Evolutionary conservation across 2,113 vertebrate genomes (phyloP).

Genomic region (Sciurus niger): DNA sequence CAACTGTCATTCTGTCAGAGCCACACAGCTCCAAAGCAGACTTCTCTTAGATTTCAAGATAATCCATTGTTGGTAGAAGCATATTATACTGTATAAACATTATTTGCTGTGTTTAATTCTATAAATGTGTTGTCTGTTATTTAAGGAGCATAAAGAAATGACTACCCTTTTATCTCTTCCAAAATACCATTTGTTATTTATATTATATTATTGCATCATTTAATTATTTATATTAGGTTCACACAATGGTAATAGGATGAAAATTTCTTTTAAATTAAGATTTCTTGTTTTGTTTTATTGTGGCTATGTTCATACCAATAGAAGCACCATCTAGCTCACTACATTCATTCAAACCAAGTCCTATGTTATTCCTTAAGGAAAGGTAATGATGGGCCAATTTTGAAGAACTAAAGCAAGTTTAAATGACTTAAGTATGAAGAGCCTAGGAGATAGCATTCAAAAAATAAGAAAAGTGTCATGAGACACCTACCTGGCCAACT

Average conservation of each 20-base stretch:
- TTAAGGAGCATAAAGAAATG: constrained; percentile 19
- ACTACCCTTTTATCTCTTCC: neutral
- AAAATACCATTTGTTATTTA: constrained; percentile 59
- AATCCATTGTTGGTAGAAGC: neutral
- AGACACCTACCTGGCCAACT: neutral
- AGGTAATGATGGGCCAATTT: neutral
- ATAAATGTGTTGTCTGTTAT: constrained; percentile 1
- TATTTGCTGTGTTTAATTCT: constrained; percentile 33
- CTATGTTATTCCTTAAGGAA: neutral
- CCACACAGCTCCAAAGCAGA: neutral
- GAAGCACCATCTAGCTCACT: neutral
- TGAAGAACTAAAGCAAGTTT: neutral
- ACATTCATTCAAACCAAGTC: neutral
- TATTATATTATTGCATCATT: neutral
- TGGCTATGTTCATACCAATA: neutral
- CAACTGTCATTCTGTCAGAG: neutral
- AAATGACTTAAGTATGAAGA: neutral
- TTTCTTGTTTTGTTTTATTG: constrained; percentile 43
- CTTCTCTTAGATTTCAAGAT: neutral
- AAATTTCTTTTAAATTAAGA: neutral
- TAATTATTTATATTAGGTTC: neutral
- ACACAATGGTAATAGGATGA: neutral
- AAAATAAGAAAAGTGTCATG: neutral
- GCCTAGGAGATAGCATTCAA: neutral
- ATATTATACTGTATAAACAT: neutral